Evolutionary conservation across 2,797 vertebrate genomes (phyloP), one percentile per base, ranked within the genome.

Genomic region (Parambassis ranga): DNA sequence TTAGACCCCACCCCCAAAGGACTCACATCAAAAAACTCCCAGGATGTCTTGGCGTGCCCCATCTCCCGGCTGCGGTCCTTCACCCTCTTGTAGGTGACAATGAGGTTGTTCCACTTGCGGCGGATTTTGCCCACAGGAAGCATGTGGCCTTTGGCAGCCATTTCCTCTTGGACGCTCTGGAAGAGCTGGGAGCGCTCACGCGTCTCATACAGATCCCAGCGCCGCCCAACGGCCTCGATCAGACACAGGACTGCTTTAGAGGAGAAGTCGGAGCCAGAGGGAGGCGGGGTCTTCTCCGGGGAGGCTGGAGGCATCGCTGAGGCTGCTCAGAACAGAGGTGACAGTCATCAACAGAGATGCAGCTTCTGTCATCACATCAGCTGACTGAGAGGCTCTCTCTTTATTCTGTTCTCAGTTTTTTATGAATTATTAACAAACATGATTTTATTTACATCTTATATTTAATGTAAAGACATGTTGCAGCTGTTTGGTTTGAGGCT

Each of bases 51-150:
- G 3, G 90, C 86, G 4, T 91, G 90, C 8, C 90, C 90, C 0
- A 89, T 91, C 66, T 90, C 90, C 6, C 88, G 69, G 75, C 90
- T 89, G 71, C 92, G 91, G 63, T 93, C 92, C 51, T 93, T 93
- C 3, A 93, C 92, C 61, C 92, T 88, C 86, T 93, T 93, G 78
- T 93, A 93, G 0, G 92, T 94, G 39, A 93, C 92, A 7, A 94
- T 92, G 9, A 94, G 90, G 71, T 93, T 94, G 79, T 94, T 94
- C 92, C 92, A 94, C 65, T 94, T 94, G 64, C 92, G 90, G 10
- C 91, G 87, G 61, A 94, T 93, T 75, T 89, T 91, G 59, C 93
- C 92, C 0, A 92, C 89, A 1, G 92, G 90, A 51, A 92, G 84
- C 6, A 83, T 10, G 44, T 93, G 87, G 0, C 93, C 93, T 37